Evolutionary conservation across 2,113 vertebrate species (phyloP).

Genomic region (Peromyscus californicus): DNA sequence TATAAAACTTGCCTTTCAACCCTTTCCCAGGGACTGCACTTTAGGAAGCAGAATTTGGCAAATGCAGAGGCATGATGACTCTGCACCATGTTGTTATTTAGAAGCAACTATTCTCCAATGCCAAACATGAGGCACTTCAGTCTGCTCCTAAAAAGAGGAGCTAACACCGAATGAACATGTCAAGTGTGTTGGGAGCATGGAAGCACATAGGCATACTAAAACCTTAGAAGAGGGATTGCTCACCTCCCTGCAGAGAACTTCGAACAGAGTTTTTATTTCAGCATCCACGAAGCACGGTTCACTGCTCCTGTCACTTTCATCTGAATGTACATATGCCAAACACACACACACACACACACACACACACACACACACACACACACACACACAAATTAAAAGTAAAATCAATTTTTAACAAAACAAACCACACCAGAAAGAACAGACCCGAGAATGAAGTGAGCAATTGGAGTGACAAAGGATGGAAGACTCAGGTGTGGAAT

Average conservation of each 20-base stretch:
- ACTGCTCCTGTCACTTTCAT: not conserved
- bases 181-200: not conserved
- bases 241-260: no score
- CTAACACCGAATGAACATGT: not conserved
- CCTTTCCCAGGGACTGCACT: not conserved
- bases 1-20: not conserved
- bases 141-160: no score
- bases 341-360: not conserved
- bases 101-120: not conserved
- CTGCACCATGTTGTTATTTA: no score
- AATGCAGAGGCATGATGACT: not conserved
- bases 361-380: not conserved
- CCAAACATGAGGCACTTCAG: no score
- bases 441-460: not conserved
- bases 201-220: not conserved
- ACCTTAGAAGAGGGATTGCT: not conserved
- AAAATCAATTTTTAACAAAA: not conserved
- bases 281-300: fast-evolving
- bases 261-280: not conserved
- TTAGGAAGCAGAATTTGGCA: not conserved
- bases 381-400: not conserved
- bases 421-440: not conserved
- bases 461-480: not conserved
- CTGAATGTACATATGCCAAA: no score
- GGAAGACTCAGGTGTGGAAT: not conserved